phyloP scores from a whole-genome alignment of 2,113 vertebrate genomes.

The Chaetops frenatus region DNA sequence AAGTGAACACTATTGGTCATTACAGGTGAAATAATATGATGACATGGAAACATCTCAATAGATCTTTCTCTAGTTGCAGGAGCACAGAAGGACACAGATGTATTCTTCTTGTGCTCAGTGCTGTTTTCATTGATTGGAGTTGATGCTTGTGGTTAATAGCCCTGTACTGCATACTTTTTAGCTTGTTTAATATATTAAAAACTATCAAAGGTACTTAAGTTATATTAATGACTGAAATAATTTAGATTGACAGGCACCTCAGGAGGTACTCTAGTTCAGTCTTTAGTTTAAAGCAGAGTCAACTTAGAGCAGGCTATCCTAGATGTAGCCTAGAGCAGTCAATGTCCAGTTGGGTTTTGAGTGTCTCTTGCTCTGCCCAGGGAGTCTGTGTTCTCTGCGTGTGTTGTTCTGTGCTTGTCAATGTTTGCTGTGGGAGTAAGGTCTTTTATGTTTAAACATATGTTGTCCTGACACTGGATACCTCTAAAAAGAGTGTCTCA shows the following conservation, averaged over 20 bases:
- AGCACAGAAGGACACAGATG: background rate
- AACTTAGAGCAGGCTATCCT: background rate
- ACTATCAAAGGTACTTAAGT: background rate
- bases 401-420: background rate
- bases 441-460: background rate
- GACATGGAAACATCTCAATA: background rate
- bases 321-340: too few species aligned
- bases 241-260: background rate
- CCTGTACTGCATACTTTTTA: accelerated
- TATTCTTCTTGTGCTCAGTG: background rate
- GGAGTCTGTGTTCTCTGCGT: background rate
- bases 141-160: background rate
- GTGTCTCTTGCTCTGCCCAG: background rate
- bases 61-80: background rate
- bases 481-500: background rate
- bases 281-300: background rate
- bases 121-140: background rate
- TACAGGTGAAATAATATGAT: background rate
- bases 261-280: background rate
- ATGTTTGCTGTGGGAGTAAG: background rate
- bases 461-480: background rate
- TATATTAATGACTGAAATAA: background rate
- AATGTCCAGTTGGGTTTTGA: background rate
- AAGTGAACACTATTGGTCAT: background rate
- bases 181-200: background rate